A percentile compares a stretch with the other conserved stretches of the same genome.
These are phyloP conservation scores for Manis crassicaudata DNA, from an alignment of 2,797 vertebrate genomes.

Conservation along the genomic window DNA sequence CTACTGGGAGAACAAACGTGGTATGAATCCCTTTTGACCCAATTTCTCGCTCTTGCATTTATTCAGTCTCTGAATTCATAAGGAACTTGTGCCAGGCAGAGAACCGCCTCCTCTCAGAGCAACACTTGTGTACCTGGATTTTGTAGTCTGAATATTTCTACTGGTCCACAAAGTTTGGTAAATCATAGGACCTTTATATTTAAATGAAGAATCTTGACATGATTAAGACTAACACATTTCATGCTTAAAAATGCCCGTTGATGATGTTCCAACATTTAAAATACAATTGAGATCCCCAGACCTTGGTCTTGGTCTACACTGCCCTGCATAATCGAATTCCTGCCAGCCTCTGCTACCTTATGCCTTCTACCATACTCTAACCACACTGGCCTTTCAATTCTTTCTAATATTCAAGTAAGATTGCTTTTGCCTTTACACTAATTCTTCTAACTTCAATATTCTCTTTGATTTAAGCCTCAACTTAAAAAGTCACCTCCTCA, in stretches of 20 bases:
- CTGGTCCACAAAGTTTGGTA: not conserved
- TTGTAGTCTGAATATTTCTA: not conserved
- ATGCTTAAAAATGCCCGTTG: not conserved
- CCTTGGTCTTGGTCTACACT: not conserved
- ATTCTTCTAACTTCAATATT: not conserved
- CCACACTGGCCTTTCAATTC: not conserved
- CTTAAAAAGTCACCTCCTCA: not conserved
- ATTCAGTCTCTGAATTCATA: too few relatives aligned
- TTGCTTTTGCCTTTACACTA: not conserved
- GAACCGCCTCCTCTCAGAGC: too few relatives aligned
- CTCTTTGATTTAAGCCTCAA: not conserved
- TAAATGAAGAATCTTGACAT: not conserved
- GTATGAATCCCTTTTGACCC: too few relatives aligned
- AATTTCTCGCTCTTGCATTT: too few relatives aligned
- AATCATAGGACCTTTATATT: not conserved
- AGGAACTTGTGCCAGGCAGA: too few relatives aligned
- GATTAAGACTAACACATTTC: not conserved
- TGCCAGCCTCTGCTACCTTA: not conserved
- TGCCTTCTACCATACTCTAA: not conserved
- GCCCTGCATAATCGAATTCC: not conserved
- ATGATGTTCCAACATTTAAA: not conserved
- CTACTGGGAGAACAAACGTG: too few relatives aligned
- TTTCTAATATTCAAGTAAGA: not conserved
- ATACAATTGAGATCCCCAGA: not conserved
- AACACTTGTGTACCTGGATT: not conserved